These are phyloP conservation scores for Vidua chalybeata DNA, from an alignment of 2,113 vertebrate species.

Conservation along the genomic window DNA sequence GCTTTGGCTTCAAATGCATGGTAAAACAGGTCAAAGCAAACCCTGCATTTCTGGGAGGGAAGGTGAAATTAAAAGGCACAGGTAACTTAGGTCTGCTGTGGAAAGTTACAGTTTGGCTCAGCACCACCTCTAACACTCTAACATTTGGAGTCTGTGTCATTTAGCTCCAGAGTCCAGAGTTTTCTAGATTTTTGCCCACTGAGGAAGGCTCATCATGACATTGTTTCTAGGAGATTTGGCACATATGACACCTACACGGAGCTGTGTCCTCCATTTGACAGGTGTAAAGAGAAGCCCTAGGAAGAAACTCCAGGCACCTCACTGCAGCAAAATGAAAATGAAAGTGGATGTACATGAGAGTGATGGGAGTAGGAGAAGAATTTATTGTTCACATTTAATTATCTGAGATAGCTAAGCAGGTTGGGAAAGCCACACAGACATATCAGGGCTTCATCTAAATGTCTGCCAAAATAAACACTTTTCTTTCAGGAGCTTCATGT, in stretches of 20 bases:
- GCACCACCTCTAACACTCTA: not conserved
- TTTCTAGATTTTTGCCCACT: not conserved
- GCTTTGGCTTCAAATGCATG: not conserved
- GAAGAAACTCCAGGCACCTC: not conserved
- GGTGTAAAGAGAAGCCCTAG: not conserved
- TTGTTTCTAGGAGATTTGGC: not conserved
- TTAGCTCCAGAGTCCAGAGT: not conserved
- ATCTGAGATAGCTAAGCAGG: not conserved
- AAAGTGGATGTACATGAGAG: not conserved
- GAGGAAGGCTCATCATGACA: not conserved
- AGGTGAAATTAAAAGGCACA: not conserved
- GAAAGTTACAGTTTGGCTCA: not conserved
- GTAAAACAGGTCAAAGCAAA: not conserved
- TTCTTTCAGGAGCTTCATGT: not conserved
- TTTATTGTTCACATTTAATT: not conserved
- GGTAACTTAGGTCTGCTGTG: not conserved
- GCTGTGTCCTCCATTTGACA: not conserved
- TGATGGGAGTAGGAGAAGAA: accelerated
- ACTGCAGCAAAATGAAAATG: not conserved
- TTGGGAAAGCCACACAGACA: not conserved
- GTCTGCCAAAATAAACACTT: not conserved
- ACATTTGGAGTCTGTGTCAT: not conserved
- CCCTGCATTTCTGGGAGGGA: not conserved
- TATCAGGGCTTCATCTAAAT: not conserved
- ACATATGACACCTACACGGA: accelerated